Base-by-base conservation (phyloP, 2,113 vertebrate genomes). In the Notiomystis cincta region DNA sequence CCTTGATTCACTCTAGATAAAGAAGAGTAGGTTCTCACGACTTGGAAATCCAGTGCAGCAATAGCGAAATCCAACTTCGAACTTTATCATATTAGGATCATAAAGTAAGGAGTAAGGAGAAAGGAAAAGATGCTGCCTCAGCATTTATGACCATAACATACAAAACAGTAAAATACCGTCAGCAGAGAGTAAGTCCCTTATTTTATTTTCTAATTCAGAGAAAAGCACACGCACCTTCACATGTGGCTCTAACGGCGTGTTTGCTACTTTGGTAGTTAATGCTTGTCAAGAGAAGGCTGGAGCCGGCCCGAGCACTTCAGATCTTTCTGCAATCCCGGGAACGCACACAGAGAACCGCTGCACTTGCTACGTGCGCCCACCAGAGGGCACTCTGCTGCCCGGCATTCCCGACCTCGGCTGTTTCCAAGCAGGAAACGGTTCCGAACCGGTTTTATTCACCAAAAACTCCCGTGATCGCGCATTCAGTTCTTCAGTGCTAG, bases 321-420 rank as follows among this genome's bases (percentile, higher is more conserved):
- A 7, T 30, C 16, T 11, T 5, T 4, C 21, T 0, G 2, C 25
- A 45, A 10, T 21, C 33, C 16, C 7, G 24, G 24, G 19, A 56
- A 48, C 0, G n/a, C 15, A 9, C 13, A 4, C 5, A 3, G 23
- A 31, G 25, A 77, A 10, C 15, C 11, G 27, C 47, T 60, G 65
- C 8, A 58, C 42, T 72, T 78, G 9, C 22, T 22, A 9, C 0
- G 21, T 15, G 11, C 19, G 20, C 13, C 94, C 96, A 80, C 85
- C 66, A 95, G 96, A 97, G 96, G 94, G 73, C 92, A 47, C 2
- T 24, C 7, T 45, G 48, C 18, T 10, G 42, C 5, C 21, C 14
- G 4, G 4, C 24, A 28, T 27, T 14, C 58, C 42, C 24, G 5
- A 11, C 38, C 5, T 2, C 1, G 5, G 24, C 25, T 15, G 30